Conservation (phyloP, 1,140 invertebrate genomes). For the Hormaphis cornu region DNA sequence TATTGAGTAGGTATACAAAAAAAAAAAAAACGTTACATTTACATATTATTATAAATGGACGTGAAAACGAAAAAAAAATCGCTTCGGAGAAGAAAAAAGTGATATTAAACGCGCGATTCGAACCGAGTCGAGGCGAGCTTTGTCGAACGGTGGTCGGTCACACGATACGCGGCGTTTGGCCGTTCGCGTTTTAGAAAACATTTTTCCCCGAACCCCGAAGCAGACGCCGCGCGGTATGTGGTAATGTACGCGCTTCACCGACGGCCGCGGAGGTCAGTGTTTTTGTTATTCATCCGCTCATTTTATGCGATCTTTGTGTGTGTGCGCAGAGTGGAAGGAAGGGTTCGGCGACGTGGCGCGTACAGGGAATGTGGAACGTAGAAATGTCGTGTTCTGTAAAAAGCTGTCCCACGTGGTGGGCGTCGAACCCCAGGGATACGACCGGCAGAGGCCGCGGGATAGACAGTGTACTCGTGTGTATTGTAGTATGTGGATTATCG, state of each 20-base stretch:
- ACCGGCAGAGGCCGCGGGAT: not conserved
- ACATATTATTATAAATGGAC: too few relatives aligned
- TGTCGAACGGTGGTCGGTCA: not conserved
- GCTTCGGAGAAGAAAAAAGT: not conserved
- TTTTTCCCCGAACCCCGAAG: not conserved
- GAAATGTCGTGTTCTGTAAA: too few relatives aligned
- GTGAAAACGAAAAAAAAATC: too few relatives aligned
- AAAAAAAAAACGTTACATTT: too few relatives aligned
- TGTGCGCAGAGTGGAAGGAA: not conserved
- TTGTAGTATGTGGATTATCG: slow-evolving; percentile 6
- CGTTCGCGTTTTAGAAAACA: slow-evolving; percentile 1
- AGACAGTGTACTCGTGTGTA: not conserved
- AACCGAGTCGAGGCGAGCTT: not conserved
- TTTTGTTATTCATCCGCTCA: too few relatives aligned
- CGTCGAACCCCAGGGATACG: slow-evolving; percentile 21
- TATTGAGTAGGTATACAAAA: too few relatives aligned
- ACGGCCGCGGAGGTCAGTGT: not conserved
- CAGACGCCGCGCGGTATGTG: not conserved
- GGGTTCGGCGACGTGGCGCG: not conserved
- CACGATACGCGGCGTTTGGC: slow-evolving; percentile 1
- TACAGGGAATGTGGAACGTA: not conserved
- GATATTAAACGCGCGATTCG: not conserved
- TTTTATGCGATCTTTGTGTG: too few relatives aligned
- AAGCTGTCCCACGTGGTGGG: slow-evolving; percentile 1
- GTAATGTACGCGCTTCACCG: not conserved